Conservation (phyloP, 2,888 invertebrate genomes). For the Apomyelois bistriatella region DNA sequence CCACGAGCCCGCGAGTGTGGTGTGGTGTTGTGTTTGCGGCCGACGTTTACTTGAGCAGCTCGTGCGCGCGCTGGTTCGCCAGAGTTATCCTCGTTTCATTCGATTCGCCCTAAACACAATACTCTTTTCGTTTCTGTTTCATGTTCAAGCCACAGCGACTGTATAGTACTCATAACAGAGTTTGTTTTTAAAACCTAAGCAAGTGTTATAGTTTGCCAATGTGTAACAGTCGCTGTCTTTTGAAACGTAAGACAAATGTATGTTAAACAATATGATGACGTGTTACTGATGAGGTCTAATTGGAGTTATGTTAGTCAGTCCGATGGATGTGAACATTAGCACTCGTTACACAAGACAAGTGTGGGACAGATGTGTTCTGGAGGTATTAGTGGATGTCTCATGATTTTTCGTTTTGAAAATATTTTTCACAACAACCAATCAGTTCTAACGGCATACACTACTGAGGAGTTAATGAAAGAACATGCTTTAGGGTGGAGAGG, state of each 20-base stretch:
- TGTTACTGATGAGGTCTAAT: conserved; percentile 58
- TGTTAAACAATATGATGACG: conserved; percentile 49
- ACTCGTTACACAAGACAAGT: conserved; percentile 44
- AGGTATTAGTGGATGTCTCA: conserved; percentile 41
- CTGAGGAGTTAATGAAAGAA: conserved; percentile 35
- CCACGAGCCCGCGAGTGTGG: conserved; percentile 63
- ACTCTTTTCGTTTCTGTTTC: conserved; percentile 53
- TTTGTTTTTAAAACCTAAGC: conserved; percentile 16
- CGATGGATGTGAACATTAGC: conserved; percentile 45
- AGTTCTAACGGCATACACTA: conserved; percentile 51
- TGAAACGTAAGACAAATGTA: conserved; percentile 44
- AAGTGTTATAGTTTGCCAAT: conserved; percentile 16
- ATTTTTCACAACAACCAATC: conserved; percentile 58
- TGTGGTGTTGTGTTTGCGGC: conserved; percentile 47
- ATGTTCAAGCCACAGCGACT: conserved; percentile 54
- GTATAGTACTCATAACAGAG: conserved; percentile 19
- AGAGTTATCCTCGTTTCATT: conserved; percentile 97
- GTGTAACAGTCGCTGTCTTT: conserved; percentile 46
- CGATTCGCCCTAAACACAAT: conserved; percentile 85
- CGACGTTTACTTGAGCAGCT: conserved; percentile 92
- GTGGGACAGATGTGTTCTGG: conserved; percentile 44
- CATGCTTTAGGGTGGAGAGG: conserved; percentile 51
- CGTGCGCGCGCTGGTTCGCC: conserved; percentile 98
- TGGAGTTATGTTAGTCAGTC: conserved; percentile 48
- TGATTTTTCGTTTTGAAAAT: conserved; percentile 36